Evolutionary conservation across 2,888 invertebrate species (phyloP).

Genomic region (Eilema griseolum): DNA sequence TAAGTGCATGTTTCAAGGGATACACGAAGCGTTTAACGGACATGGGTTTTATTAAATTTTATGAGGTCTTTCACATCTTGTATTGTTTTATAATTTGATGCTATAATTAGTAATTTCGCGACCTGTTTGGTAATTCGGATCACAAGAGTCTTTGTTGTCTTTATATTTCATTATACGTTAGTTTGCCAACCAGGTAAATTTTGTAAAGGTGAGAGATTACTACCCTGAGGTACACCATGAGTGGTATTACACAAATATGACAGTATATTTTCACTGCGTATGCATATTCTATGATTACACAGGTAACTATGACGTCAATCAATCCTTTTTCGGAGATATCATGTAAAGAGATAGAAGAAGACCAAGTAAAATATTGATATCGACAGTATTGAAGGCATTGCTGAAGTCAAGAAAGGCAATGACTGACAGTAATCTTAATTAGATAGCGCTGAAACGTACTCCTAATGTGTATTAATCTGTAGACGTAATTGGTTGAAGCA

Average conservation of each 20-base stretch:
- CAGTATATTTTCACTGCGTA: background rate
- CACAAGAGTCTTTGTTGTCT: background rate
- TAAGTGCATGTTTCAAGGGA: constrained; percentile 52
- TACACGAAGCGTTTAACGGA: constrained; percentile 53
- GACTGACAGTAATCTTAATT: background rate
- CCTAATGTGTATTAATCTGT: background rate
- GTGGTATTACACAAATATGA: background rate
- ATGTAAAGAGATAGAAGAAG: background rate
- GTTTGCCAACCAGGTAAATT: background rate
- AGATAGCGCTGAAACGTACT: background rate
- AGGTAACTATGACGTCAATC: background rate
- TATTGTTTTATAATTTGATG: constrained; percentile 40
- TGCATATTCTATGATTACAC: background rate
- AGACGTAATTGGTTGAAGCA: background rate
- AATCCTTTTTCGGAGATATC: background rate
- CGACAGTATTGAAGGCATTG: constrained; percentile 9
- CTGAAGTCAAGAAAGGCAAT: constrained; percentile 5
- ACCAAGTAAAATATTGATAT: background rate
- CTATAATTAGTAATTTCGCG: constrained; percentile 42
- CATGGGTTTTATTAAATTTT: constrained; percentile 51
- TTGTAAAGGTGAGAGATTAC: background rate
- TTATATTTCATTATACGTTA: background rate
- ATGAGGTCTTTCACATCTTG: constrained; percentile 56
- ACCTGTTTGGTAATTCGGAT: background rate
- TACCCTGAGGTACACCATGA: background rate